phyloP scores from a whole-genome alignment of 2,797 vertebrate genomes.

The Protosalanx chinensis region DNA sequence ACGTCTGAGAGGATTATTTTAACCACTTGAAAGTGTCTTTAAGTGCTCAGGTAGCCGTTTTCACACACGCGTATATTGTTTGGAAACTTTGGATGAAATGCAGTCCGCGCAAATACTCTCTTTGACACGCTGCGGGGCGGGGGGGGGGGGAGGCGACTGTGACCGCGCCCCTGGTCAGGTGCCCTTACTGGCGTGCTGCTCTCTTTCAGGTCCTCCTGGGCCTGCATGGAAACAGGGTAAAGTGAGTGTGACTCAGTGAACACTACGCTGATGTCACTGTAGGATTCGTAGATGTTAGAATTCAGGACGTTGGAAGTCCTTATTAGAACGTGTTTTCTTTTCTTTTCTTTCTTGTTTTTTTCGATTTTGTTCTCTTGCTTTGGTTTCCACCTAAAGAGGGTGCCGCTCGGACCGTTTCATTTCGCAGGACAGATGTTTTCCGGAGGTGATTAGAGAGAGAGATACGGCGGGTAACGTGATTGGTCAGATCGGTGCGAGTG shows the following conservation, averaged over 20 bases:
- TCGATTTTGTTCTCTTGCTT: conserved; percentile 20
- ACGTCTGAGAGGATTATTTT: conserved; percentile 59
- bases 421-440: conserved; percentile 19
- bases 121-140: conserved; percentile 61
- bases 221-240: conserved; percentile 95
- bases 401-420: conserved; percentile 73
- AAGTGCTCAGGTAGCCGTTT: conserved; percentile 41
- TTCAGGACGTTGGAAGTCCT: conserved; percentile 83
- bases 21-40: conserved; percentile 50
- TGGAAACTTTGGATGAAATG: conserved; percentile 58
- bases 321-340: conserved; percentile 72
- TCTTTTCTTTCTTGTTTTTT: conserved; percentile 44
- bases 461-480: not conserved
- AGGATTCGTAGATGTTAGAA: conserved; percentile 77
- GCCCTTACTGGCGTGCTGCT: conserved; percentile 64
- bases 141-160: conserved; percentile 50
- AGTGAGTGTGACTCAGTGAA: conserved; percentile 89
- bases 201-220: conserved; percentile 80
- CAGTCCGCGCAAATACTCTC: conserved; percentile 58
- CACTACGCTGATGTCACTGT: conserved; percentile 79
- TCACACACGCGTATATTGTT: conserved; percentile 20
- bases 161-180: conserved; percentile 47
- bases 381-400: conserved; percentile 40
- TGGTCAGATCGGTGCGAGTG: not conserved
- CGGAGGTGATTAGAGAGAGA: not conserved